phyloP scores from a whole-genome alignment of 2,797 vertebrate genomes.

The Tinamus major region DNA sequence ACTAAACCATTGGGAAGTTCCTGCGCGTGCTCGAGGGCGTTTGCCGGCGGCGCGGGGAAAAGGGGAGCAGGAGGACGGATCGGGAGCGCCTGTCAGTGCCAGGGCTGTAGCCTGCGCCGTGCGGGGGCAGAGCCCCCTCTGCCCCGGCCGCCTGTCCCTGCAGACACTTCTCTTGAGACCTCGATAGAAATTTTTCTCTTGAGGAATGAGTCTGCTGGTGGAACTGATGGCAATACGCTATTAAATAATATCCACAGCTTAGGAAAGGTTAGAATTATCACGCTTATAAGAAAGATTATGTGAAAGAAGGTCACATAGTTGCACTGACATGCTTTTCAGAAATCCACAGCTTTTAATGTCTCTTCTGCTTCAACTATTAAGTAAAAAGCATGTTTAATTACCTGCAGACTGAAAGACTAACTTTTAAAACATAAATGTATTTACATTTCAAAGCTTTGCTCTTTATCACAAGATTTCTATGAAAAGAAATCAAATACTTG shows the following conservation, averaged over 20 bases:
- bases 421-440: background rate
- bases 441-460: background rate
- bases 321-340: background rate
- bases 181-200: background rate
- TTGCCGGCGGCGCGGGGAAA: background rate
- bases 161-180: background rate
- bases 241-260: background rate
- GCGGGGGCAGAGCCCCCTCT: background rate
- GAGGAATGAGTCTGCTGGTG: background rate
- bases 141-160: background rate
- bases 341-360: background rate
- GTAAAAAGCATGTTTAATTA: background rate
- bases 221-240: background rate
- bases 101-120: too few species aligned
- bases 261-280: background rate
- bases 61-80: background rate
- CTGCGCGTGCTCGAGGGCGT: background rate
- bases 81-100: too few species aligned
- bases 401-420: background rate
- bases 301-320: background rate
- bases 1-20: background rate
- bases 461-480: background rate
- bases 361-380: background rate
- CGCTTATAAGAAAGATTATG: background rate
- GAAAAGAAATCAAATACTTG: background rate